Base-by-base conservation (phyloP, 2,113 vertebrate genomes). In the Emydocephalus ijimae region DNA sequence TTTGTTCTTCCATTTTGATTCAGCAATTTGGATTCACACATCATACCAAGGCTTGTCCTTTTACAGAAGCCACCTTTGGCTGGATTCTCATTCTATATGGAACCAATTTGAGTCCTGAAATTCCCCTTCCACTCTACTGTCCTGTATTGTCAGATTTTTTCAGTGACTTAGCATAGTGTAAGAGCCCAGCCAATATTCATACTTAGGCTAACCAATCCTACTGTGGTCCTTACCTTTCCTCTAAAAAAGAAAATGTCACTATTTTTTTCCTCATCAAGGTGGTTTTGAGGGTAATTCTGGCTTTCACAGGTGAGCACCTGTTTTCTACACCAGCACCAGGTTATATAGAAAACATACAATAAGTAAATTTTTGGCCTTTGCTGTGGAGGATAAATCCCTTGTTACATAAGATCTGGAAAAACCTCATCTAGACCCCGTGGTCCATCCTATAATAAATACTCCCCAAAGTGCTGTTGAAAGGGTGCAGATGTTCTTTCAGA, bases 211-310 rank as follows among this genome's bases (percentile, higher is more conserved):
- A 81, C 34, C 74, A 81, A 39, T 34, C 69, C 69, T 81, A n/a
- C 43, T 9, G 85, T 29, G 39, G 3, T 21, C 26, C 14, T 69
- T 5, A 26, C 3, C 3, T 34, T 11, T 18, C 34, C 12, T 20
- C 14, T 15, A 12, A n/a, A 29, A 74, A 55, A n/a, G 10, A 69
- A 88, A 14, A 34, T 29, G 48, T 52, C 5, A 15, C 54, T 10
- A 1, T 6, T 29, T 1, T 57, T n/a, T 23, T 4, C 26, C 0
- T 11, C 9, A 10, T 50, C 7, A 29, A 3, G 29, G 2, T 34
- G 23, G 29, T 5, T 20, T 52, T 50, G 4, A 24, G 64, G 29
- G 20, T 24, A 23, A 59, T 14, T 23, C 15, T 52, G 26, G 34
- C 48, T 14, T n/a, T 23, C 86, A 26, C 59, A 69, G 7, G 14